phyloP scores from a whole-genome alignment of 2,888 invertebrate genomes.

The Drosophila emarginata region DNA sequence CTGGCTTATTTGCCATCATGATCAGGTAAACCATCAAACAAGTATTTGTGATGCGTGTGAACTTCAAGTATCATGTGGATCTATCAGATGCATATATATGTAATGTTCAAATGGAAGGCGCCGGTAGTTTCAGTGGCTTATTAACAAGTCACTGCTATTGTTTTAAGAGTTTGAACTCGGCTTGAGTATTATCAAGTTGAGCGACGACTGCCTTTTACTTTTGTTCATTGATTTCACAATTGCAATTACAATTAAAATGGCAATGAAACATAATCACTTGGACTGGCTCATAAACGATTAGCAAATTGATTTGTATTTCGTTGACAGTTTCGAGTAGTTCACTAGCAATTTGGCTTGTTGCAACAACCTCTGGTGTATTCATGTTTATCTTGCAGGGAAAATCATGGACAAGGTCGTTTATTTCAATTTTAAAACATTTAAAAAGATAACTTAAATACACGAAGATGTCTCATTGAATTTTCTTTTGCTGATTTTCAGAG shows the following conservation, averaged over 20 bases:
- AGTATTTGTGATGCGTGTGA: slow-evolving; percentile 31
- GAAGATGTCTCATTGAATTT: slow-evolving; percentile 19
- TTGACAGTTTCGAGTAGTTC: slow-evolving; percentile 14
- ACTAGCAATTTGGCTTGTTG: slow-evolving; percentile 49
- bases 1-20: slow-evolving; percentile 1
- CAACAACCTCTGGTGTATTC: slow-evolving; percentile 52
- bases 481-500: slow-evolving; percentile 1
- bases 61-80: slow-evolving; percentile 35
- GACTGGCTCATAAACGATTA: slow-evolving; percentile 8
- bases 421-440: slow-evolving; percentile 49
- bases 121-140: slow-evolving; percentile 30
- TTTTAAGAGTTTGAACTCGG: slow-evolving; percentile 52
- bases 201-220: slow-evolving; percentile 14
- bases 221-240: slow-evolving; percentile 71
- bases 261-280: slow-evolving; percentile 33
- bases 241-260: slow-evolving; percentile 32
- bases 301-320: slow-evolving; percentile 57
- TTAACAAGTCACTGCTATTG: slow-evolving; percentile 60
- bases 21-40: neutral
- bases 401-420: slow-evolving; percentile 65
- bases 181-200: neutral
- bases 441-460: slow-evolving; percentile 24
- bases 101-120: slow-evolving; percentile 3
- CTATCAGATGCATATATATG: slow-evolving; percentile 28
- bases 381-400: slow-evolving; percentile 44